Evolutionary conservation across 2,888 invertebrate species (phyloP).

Genomic region (Bibio marci): DNA sequence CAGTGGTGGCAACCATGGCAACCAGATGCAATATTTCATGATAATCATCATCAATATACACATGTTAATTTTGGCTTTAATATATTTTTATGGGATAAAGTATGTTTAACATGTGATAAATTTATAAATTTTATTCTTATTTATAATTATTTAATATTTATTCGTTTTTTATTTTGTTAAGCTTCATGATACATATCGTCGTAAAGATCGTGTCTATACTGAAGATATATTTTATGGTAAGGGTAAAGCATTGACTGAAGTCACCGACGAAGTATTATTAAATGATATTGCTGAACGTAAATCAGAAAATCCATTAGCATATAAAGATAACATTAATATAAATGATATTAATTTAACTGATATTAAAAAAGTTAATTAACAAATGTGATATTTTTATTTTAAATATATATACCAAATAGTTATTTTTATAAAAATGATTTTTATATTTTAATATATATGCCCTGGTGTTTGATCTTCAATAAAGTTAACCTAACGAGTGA

Average conservation of each 20-base stretch:
- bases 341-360: too few species aligned
- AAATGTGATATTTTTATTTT: too few species aligned
- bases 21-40: constrained; percentile 56
- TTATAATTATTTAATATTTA: too few species aligned
- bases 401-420: too few species aligned
- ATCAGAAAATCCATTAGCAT: constrained; percentile 32
- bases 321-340: constrained; percentile 20
- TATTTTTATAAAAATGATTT: too few species aligned
- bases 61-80: constrained; percentile 65
- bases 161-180: constrained; percentile 20
- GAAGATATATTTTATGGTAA: constrained; percentile 47
- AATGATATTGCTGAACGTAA: constrained; percentile 29
- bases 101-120: constrained; percentile 19
- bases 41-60: constrained; percentile 62
- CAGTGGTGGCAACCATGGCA: constrained; percentile 65
- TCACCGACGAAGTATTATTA: constrained; percentile 33
- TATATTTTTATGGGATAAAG: constrained; percentile 49
- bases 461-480: too few species aligned
- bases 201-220: constrained; percentile 42
- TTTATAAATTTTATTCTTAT: too few species aligned
- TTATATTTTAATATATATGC: too few species aligned
- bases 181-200: constrained; percentile 51
- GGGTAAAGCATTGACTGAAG: constrained; percentile 33
- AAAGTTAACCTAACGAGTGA: too few species aligned
- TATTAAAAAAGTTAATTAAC: too few species aligned